A percentile compares a stretch with the other conserved stretches of the same genome.
These are phyloP conservation scores for Cygnus atratus DNA, from an alignment of 2,113 vertebrate genomes.

Conservation along the genomic window DNA sequence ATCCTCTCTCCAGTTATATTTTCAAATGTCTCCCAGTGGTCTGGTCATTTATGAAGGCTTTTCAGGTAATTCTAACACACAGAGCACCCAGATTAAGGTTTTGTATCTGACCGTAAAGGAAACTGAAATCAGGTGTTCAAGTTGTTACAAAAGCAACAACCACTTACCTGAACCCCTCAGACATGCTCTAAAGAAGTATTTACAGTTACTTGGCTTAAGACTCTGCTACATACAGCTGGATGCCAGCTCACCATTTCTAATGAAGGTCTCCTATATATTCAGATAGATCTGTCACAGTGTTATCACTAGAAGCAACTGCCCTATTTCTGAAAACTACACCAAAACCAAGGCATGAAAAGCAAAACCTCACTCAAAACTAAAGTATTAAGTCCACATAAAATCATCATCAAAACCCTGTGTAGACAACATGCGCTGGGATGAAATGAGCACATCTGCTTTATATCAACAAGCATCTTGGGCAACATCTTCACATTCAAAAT, in stretches of 20 bases:
- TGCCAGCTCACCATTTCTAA: not conserved
- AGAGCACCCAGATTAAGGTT: not conserved
- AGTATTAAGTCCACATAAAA: not conserved
- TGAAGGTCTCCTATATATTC: not conserved
- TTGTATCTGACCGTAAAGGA: not conserved
- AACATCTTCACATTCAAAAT: not conserved
- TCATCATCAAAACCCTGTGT: not conserved
- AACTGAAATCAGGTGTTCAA: not conserved
- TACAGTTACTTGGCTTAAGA: not conserved
- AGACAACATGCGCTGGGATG: not conserved
- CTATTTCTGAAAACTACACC: not conserved
- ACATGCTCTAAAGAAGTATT: not conserved
- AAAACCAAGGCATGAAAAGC: not conserved
- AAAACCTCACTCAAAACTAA: not conserved
- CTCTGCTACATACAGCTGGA: not conserved
- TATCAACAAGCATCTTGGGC: not conserved
- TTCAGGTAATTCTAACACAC: not conserved
- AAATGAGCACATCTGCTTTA: not conserved
- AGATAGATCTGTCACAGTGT: not conserved
- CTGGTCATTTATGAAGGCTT: not conserved
- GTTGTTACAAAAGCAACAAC: not conserved
- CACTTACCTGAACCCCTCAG: not conserved
- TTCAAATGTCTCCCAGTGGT: not conserved
- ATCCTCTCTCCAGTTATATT: not conserved
- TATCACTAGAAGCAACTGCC: not conserved